phyloP scores from a whole-genome alignment of 2,113 vertebrate species.

The Ceratotherium simum region DNA sequence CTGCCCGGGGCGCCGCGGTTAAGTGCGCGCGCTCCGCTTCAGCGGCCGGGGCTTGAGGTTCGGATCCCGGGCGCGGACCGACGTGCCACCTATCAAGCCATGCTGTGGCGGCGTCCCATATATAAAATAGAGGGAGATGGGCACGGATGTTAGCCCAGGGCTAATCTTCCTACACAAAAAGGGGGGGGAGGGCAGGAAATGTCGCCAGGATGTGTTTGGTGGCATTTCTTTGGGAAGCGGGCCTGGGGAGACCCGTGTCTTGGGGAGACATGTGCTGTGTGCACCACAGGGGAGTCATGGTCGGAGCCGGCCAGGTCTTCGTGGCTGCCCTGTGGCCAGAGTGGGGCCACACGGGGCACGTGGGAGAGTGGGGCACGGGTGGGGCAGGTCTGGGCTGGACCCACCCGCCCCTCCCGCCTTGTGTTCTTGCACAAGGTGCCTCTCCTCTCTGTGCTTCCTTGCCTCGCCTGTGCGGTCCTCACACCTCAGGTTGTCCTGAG shows the following conservation, averaged over 20 bases:
- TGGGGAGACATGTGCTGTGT: accelerated
- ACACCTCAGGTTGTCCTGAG: background rate
- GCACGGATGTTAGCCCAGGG: too few relatives aligned
- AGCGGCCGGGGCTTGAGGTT: too few relatives aligned
- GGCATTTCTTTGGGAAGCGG: background rate
- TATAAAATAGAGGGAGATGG: too few relatives aligned
- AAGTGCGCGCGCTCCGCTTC: too few relatives aligned
- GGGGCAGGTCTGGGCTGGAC: accelerated
- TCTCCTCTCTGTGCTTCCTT: background rate
- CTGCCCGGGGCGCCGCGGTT: too few relatives aligned
- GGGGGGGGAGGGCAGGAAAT: background rate
- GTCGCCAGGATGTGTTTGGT: background rate
- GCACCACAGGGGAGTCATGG: accelerated
- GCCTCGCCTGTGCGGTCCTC: background rate
- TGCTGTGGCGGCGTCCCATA: too few relatives aligned
- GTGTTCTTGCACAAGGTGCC: background rate
- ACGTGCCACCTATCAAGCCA: too few relatives aligned
- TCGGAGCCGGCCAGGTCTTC: background rate
- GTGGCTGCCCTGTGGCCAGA: background rate
- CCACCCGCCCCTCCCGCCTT: accelerated
- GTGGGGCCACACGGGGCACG: accelerated
- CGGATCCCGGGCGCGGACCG: too few relatives aligned
- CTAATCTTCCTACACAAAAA: too few relatives aligned
- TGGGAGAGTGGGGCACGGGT: accelerated
- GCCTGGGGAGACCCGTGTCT: accelerated